Conservation (phyloP, 1,140 invertebrate genomes). For the Heliconius himera region DNA sequence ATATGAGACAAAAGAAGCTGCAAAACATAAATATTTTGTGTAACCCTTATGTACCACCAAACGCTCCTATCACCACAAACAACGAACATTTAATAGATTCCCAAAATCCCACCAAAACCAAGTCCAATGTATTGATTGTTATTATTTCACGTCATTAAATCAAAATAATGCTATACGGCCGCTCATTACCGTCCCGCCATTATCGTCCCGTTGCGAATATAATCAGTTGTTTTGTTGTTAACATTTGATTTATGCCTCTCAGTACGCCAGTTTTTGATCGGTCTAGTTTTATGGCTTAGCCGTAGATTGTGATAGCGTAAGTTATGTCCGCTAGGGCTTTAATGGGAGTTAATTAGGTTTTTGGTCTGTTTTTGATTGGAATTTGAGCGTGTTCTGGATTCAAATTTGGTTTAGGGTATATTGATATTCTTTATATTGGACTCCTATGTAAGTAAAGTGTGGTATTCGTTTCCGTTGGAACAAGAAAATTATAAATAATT, state of each 20-base stretch:
- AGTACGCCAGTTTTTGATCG: conserved; percentile 54
- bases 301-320: conserved; percentile 31
- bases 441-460: too few relatives aligned
- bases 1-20: too few relatives aligned
- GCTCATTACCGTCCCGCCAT: conserved; percentile 42
- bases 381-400: too few relatives aligned
- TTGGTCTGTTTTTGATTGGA: neutral
- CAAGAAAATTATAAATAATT: too few relatives aligned
- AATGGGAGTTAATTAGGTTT: neutral
- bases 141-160: conserved; percentile 44
- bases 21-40: neutral
- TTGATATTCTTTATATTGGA: too few relatives aligned
- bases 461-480: too few relatives aligned
- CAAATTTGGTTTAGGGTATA: too few relatives aligned
- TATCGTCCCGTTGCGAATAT: conserved; percentile 51
- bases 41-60: neutral
- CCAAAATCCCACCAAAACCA: conserved; percentile 2
- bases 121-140: conserved; percentile 35
- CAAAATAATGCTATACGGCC: conserved; percentile 40
- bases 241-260: conserved; percentile 51
- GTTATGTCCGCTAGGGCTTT: conserved; percentile 15
- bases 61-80: neutral
- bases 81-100: neutral
- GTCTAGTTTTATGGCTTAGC: conserved; percentile 50
- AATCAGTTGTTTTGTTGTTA: conserved; percentile 51